Conservation (phyloP, 1,140 invertebrate genomes). For the Venturia canescens region DNA sequence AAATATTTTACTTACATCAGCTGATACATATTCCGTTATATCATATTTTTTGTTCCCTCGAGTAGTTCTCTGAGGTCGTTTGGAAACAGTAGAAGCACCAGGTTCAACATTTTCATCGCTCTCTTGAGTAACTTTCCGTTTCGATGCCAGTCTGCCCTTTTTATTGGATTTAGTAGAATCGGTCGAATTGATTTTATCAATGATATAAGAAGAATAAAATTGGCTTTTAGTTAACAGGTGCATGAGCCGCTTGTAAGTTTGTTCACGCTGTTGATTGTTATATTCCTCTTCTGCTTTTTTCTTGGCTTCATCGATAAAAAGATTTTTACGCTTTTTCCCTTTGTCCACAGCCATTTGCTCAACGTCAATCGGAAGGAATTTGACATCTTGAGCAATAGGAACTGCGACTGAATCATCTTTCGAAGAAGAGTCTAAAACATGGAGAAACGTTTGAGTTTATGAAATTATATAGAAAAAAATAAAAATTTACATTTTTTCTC, state of each 20-base stretch:
- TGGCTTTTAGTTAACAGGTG: constrained; percentile 73
- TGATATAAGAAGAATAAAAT: constrained; percentile 72
- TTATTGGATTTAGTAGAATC: constrained; percentile 34
- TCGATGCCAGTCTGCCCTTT: constrained; percentile 15
- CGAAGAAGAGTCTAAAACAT: neutral
- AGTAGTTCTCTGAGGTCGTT: constrained; percentile 33
- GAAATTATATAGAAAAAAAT: neutral
- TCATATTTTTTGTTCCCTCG: constrained; percentile 34
- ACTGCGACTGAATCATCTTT: neutral
- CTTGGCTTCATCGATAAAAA: neutral
- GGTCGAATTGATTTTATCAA: constrained; percentile 64
- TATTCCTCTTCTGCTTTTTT: constrained; percentile 56
- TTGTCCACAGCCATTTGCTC: neutral
- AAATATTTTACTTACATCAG: constrained; percentile 49
- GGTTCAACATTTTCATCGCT: constrained; percentile 50
- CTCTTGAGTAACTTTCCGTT: neutral
- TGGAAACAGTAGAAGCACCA: neutral
- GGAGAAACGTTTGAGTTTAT: neutral
- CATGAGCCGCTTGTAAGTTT: constrained; percentile 68
- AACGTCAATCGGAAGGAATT: neutral
- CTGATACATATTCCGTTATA: constrained; percentile 49
- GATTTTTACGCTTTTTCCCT: neutral
- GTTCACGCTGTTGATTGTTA: constrained; percentile 58
- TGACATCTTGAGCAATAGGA: constrained; percentile 22
- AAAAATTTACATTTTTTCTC: neutral